Base-by-base conservation (phyloP, 2,888 invertebrate genomes). In the Catocala fraxini region DNA sequence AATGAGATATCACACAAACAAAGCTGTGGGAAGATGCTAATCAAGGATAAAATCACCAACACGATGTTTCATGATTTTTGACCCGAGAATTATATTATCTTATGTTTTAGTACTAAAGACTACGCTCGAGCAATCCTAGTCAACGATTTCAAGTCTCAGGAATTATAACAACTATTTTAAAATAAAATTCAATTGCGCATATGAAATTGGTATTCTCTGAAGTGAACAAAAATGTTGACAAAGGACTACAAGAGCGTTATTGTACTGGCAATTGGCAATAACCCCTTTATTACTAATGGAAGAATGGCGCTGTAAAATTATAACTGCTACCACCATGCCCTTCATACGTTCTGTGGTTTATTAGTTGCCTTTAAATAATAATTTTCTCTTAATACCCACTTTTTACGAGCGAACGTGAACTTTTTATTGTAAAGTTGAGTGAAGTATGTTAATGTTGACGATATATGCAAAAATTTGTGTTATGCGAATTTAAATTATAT, bases 261-360 rank as follows among this genome's bases (percentile, higher is more conserved):
- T 53, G 39, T 43, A 54, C 52, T 56, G 33, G 64, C 54, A 65
- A 65, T 73, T 67, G 57, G 64, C 68, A 59, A 63, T 65, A 72
- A 73, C 59, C 25, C 35, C 46, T 77, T 76, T 77, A 76, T 68
- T 75, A 61, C 68, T 51, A 25, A 62, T 46, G 52, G 52, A 75
- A 66, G 73, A 77, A 79, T 71, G 61, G 72, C 47, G 66, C 48
- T 69, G 72, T 80, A 77, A 77, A 79, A 68, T 51, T 58, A 68
- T 75, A 76, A 82, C 69, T 72, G 78, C 77, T 73, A 76, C 82
- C 81, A 74, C 70, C 70, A 81, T 75, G 34, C 39, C 58, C 34
- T 9, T 53, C 51, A 51, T 45, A 41, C 13, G 7, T 35, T 7
- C 58, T 69, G 75, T 69, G 78, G 75, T 78, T 68, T 77, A 78